A percentile compares a stretch with the other conserved stretches of the same genome.
These are phyloP conservation scores for Phataginus tricuspis DNA, from an alignment of 2,797 vertebrate genomes.

Conservation along the genomic window DNA sequence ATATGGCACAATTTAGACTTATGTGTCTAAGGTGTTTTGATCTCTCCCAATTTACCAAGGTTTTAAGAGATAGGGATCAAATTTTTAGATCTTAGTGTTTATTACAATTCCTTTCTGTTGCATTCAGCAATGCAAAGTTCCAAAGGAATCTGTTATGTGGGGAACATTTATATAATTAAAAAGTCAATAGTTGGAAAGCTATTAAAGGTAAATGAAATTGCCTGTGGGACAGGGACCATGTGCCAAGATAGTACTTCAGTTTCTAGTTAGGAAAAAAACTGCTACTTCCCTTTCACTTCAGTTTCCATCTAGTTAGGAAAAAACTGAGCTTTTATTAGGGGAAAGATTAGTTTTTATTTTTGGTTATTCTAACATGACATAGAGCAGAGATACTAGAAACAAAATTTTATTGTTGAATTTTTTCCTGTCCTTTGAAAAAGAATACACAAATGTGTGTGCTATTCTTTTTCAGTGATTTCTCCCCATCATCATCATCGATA, in stretches of 20 bases:
- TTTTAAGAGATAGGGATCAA: neutral
- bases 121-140: neutral
- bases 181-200: neutral
- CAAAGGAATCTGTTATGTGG: neutral
- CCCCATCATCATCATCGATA: neutral
- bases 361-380: neutral
- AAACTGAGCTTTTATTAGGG: neutral
- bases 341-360: neutral
- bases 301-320: neutral
- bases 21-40: neutral
- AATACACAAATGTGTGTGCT: neutral
- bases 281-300: too few species aligned
- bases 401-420: neutral
- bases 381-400: neutral
- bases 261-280: neutral
- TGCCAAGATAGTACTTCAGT: neutral
- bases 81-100: neutral
- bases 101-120: neutral
- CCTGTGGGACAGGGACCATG: neutral
- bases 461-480: slow-evolving; percentile 32
- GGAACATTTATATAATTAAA: slow-evolving; percentile 12
- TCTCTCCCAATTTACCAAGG: neutral
- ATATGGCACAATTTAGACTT: neutral
- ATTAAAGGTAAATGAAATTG: neutral
- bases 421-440: slow-evolving; percentile 14